phyloP scores from a whole-genome alignment of 2,797 vertebrate genomes.

The Sebastes steindachneri region DNA sequence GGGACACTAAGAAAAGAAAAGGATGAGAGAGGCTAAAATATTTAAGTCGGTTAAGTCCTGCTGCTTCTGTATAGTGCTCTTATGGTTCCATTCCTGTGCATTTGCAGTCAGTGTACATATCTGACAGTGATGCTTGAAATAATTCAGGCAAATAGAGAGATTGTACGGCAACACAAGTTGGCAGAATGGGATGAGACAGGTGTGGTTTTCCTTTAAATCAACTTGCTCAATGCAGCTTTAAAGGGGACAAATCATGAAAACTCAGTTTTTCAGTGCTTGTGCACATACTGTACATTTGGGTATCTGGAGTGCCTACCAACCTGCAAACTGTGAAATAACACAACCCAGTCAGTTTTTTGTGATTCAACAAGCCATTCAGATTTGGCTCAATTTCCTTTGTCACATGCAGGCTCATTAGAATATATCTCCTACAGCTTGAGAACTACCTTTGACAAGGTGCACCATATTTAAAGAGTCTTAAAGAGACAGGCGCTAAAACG shows the following conservation, averaged over 20 bases:
- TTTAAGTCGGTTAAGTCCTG: background rate
- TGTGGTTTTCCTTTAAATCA: conserved; percentile 11
- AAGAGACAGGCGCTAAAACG: too few species aligned
- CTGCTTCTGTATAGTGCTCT: background rate
- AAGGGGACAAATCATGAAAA: background rate
- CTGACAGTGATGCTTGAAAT: background rate
- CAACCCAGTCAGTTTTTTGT: background rate
- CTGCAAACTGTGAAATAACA: too few species aligned
- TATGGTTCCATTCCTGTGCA: background rate
- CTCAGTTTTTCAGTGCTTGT: too few species aligned
- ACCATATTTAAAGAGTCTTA: background rate
- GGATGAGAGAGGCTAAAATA: background rate
- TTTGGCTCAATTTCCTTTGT: background rate
- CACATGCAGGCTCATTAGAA: background rate
- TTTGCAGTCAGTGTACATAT: background rate
- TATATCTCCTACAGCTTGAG: background rate
- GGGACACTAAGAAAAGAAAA: background rate
- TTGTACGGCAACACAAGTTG: background rate
- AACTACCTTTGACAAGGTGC: background rate
- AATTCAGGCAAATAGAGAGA: background rate
- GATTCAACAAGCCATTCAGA: background rate
- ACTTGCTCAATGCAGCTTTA: background rate
- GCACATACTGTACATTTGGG: too few species aligned
- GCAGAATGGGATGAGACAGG: conserved; percentile 8
- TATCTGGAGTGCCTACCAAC: too few species aligned